Evolutionary conservation across 1,140 invertebrate genomes (phyloP).

Genomic region (Lutraria rhynchaena): DNA sequence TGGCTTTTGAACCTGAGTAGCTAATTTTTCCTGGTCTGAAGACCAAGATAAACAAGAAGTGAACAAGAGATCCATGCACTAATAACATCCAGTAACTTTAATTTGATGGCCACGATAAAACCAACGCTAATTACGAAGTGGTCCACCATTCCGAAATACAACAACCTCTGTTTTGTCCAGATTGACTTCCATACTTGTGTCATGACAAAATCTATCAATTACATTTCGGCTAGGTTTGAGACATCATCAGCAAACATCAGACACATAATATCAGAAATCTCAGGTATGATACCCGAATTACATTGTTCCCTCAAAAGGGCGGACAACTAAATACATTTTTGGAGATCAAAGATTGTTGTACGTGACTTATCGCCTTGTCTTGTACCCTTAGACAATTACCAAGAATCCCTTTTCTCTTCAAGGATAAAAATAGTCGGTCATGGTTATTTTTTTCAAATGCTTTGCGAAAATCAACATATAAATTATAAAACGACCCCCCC

Average conservation of each 20-base stretch:
- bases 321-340: constrained; percentile 22
- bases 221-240: constrained; percentile 29
- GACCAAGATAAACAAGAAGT: constrained; percentile 30
- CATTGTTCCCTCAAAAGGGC: background rate
- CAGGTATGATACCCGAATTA: constrained; percentile 20
- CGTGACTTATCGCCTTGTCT: constrained; percentile 26
- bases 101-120: background rate
- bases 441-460: constrained; percentile 47
- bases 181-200: constrained; percentile 32
- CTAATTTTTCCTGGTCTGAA: background rate
- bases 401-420: constrained; percentile 18
- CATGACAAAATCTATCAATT: constrained; percentile 25
- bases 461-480: constrained; percentile 43
- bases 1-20: constrained; percentile 29
- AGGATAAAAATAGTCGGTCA: constrained; percentile 7
- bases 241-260: constrained; percentile 43
- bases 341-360: constrained; percentile 14
- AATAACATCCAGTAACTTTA: constrained; percentile 7
- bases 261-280: constrained; percentile 29
- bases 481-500: constrained; percentile 8
- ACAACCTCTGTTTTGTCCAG: constrained; percentile 29
- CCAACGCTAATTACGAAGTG: constrained; percentile 11
- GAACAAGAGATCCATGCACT: constrained; percentile 33
- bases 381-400: constrained; percentile 14
- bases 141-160: constrained; percentile 26